These are phyloP conservation scores for Podotricha telesiphe DNA, from an alignment of 2,888 invertebrate species.

Conservation along the genomic window DNA sequence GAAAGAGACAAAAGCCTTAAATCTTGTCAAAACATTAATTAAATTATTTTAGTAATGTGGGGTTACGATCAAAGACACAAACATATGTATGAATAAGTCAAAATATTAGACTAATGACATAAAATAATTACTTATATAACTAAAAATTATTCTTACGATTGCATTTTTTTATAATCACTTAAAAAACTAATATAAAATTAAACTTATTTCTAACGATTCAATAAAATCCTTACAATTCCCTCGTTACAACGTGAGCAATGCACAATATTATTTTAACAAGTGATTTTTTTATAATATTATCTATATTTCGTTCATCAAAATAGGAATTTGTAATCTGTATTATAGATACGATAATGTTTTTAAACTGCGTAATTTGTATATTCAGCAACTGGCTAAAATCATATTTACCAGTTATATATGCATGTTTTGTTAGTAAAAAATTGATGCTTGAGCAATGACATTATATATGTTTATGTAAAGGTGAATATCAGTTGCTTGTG, in stretches of 20 bases:
- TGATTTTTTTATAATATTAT: not conserved
- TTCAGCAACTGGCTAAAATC: not conserved
- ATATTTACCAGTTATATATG: not conserved
- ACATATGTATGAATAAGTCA: not conserved
- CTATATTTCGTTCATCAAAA: conserved; percentile 25
- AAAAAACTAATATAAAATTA: conserved; percentile 20
- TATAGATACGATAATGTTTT: not conserved
- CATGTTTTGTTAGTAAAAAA: not conserved
- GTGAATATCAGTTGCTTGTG: not conserved
- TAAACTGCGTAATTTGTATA: not conserved
- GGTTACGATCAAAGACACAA: not conserved
- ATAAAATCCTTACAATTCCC: conserved; percentile 30
- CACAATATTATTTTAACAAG: conserved; percentile 6
- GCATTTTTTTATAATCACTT: conserved; percentile 17
- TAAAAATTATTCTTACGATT: conserved; percentile 12
- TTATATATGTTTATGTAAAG: not conserved
- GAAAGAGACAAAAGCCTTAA: not conserved
- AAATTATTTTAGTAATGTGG: not conserved
- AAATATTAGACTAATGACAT: not conserved
- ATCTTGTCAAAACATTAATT: not conserved
- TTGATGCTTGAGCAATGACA: conserved; percentile 12
- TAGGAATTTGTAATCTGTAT: conserved; percentile 20
- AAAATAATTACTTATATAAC: conserved; percentile 1
- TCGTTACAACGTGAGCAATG: conserved; percentile 24
- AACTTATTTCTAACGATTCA: conserved; percentile 24